Evolutionary conservation across 2,113 vertebrate species (phyloP).

Genomic region (Calyptomena viridis): DNA sequence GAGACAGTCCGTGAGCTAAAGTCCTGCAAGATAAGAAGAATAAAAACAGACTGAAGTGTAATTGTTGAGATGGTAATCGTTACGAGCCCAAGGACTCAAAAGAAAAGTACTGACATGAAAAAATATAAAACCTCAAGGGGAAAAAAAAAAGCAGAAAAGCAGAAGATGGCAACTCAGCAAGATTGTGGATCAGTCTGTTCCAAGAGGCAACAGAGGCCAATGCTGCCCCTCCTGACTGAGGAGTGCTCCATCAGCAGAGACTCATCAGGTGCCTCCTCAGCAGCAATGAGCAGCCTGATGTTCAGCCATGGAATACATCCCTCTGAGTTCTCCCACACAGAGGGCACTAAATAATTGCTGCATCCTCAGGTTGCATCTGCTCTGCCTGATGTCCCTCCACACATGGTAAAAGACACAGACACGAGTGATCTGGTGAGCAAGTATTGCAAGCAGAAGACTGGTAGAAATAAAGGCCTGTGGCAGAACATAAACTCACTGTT

Average conservation of each 20-base stretch:
- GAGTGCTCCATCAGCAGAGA: not conserved
- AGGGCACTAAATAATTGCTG: not conserved
- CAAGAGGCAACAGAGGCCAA: not conserved
- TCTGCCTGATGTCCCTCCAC: not conserved
- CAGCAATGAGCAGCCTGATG: not conserved
- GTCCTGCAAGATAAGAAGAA: constrained; percentile 6
- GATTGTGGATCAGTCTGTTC: not conserved
- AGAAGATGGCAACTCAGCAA: not conserved
- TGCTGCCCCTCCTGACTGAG: not conserved
- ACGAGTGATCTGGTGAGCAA: not conserved
- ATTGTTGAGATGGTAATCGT: not conserved
- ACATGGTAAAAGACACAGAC: not conserved
- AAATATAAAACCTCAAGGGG: constrained; percentile 3
- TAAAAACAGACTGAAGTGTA: not conserved
- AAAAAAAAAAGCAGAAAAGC: not conserved
- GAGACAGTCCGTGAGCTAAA: not conserved
- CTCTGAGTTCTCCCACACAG: not conserved
- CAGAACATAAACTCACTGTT: not conserved
- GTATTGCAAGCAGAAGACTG: not conserved
- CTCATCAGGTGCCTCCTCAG: not conserved
- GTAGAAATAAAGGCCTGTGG: not conserved
- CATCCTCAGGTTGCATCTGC: not conserved
- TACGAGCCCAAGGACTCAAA: not conserved
- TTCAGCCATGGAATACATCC: not conserved
- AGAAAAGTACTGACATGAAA: constrained; percentile 23